Evolutionary conservation across 2,113 vertebrate species (phyloP).

Genomic region (Symphodus melops): DNA sequence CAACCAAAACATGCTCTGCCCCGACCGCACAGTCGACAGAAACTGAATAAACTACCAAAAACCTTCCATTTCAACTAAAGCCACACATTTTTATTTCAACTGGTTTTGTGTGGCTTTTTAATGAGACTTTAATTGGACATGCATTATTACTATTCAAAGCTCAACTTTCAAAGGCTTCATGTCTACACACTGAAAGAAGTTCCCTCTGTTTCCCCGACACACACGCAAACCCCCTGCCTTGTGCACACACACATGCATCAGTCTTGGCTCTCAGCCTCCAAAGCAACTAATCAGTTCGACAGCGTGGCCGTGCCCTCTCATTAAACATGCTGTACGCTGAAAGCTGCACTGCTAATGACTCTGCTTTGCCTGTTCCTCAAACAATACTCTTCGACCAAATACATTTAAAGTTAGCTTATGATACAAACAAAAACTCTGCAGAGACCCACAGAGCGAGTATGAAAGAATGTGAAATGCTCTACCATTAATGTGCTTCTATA

Average conservation of each 20-base stretch:
- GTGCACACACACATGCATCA: slow-evolving; percentile 14
- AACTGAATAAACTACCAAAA: too few relatives aligned
- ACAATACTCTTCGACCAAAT: slow-evolving; percentile 37
- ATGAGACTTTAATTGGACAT: too few relatives aligned
- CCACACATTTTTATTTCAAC: too few relatives aligned
- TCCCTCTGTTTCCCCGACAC: not conserved
- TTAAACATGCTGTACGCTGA: slow-evolving; percentile 56
- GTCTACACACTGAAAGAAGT: not conserved
- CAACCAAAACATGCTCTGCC: too few relatives aligned
- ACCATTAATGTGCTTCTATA: not conserved
- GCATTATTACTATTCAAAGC: not conserved
- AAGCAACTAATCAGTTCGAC: slow-evolving; percentile 65
- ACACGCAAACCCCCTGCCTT: not conserved
- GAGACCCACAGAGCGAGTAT: not conserved
- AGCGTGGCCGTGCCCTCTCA: slow-evolving; percentile 53
- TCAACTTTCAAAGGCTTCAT: not conserved
- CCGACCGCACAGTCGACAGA: too few relatives aligned
- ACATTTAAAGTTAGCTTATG: slow-evolving; percentile 1
- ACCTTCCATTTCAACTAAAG: too few relatives aligned
- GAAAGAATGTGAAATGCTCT: not conserved
- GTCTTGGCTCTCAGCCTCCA: slow-evolving; percentile 40
- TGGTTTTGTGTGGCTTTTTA: too few relatives aligned
- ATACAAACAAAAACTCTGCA: slow-evolving; percentile 12
- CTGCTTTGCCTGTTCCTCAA: slow-evolving; percentile 30
- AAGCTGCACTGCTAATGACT: slow-evolving; percentile 67